phyloP scores from a whole-genome alignment of 2,797 vertebrate genomes.

The Rhadinocentrus ornatus region DNA sequence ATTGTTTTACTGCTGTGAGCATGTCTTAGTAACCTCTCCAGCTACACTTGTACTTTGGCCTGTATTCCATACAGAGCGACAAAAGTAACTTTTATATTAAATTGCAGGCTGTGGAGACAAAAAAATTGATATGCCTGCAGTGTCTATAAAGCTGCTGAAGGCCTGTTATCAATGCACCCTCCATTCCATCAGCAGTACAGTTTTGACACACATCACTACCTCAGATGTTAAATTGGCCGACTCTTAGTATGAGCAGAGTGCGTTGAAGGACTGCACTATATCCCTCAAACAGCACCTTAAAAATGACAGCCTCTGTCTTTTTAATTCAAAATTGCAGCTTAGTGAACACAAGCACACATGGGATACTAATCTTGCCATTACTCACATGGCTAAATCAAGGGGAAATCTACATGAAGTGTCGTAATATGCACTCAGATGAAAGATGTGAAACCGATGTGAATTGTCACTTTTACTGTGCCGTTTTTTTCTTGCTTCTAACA shows the following conservation, averaged over 20 bases:
- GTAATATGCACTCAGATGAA: constrained; percentile 20
- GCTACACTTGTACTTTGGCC: too few relatives aligned
- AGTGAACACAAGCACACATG: constrained; percentile 3
- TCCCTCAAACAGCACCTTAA: constrained; percentile 46
- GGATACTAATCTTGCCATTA: constrained; percentile 5
- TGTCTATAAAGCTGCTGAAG: constrained; percentile 43
- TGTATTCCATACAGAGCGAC: neutral
- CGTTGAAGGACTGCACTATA: constrained; percentile 16
- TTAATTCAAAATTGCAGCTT: constrained; percentile 18
- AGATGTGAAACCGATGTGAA: neutral
- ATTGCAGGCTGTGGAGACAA: neutral
- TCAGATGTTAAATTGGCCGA: constrained; percentile 60
- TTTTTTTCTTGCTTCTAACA: constrained; percentile 2
- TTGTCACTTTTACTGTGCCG: neutral
- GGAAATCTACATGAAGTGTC: neutral
- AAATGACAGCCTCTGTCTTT: constrained; percentile 39
- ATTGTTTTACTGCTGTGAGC: too few relatives aligned
- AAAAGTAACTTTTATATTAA: neutral
- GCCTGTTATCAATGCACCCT: constrained; percentile 33
- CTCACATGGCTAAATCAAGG: constrained; percentile 20
- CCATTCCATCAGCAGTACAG: constrained; percentile 25
- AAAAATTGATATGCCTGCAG: constrained; percentile 40
- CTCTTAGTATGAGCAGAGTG: constrained; percentile 23
- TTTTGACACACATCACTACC: constrained; percentile 51
- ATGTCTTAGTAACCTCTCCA: neutral